Base-by-base conservation (phyloP, 2,888 invertebrate genomes). In the Leistus spinibarbis region DNA sequence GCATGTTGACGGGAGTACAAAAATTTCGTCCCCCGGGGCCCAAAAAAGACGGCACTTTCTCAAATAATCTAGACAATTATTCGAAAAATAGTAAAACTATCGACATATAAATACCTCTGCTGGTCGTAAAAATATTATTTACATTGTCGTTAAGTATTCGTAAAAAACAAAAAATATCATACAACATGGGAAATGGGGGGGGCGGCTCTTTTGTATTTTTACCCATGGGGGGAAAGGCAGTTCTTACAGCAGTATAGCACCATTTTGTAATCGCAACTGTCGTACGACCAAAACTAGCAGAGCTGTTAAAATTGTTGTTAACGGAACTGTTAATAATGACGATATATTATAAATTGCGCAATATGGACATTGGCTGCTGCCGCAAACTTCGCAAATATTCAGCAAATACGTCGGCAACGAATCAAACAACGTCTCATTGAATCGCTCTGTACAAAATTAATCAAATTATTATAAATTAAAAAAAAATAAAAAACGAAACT, bases 341-440 rank as follows among this genome's bases (percentile, higher is more conserved):
- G 90, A 92, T 2, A 88, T 85, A 85, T 95, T 95, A 86, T 95
- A 95, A 79, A 95, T 93, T 68, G 93, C 91, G 85, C 96, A 96
- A 86, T 96, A 96, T 0, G 96, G 96, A 83, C 96, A 97, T 84
- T 96, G 96, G 62, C 96, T 96, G 69, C 96, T 96, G 76, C 96
- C 97, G 84, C 97, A 97, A 5, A 97, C 96, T 84, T 96, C 96
- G 85, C 97, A 97, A 79, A 97, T 96, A 85, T 96, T 96, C 76
- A 97, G 87, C 23, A 94, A 88, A 86, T 95, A 96, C 0, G 95
- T 93, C 17, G 95, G 93, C 65, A 95, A 88, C 1, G 95, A 91
- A 87, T 96, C 95, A 84, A 95, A 95, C 85, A 97, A 94, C 0
- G 94, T 93, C 88, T 96, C 96, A 86, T 96, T 96, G 86, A 93